Evolutionary conservation across 2,797 vertebrate species (phyloP), one percentile per base, ranked within the genome.

Genomic region (Cuniculus paca): DNA sequence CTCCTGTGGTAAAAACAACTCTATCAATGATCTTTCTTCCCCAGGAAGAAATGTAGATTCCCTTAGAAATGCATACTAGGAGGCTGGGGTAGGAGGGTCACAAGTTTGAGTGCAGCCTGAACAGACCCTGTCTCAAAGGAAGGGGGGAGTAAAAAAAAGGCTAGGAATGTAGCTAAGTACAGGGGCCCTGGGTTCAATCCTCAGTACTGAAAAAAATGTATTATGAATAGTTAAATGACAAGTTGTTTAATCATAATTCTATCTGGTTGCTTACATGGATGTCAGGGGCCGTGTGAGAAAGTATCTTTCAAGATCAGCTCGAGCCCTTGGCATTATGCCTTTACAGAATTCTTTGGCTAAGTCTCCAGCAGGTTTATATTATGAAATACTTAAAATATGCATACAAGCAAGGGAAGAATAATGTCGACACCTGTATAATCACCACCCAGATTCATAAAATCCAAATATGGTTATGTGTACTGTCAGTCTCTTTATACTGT

Each of bases 301-400:
- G 34, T 8, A 2, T 48, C 58, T 58, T 88, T 78, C 12, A 14
- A 36, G 70, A 45, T 52, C 34, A 42, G 70, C 11, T 72, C 14
- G 20, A 56, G 13, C n/a, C 24, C 39, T 39, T 84, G 68, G n/a
- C 8, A 22, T 70, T 56, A 39, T 74, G 50, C n/a, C 24, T 87
- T 88, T 65, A 36, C 63, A 74, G 19, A 3, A 77, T 87, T 90
- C 68, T 90, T 54, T 77, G 28, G 17, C 26, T 36, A 36, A 12
- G 42, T 68, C 52, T 87, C 74, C 63, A 95, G 86, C n/a, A 50
- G 34, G 1, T 45, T 81, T 61, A 24, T 10, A 5, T 81, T 42
- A 31, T 90, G 34, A 92, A 79, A 74, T 84, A 65, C 48, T 84
- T 84, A 84, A 74, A 65, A 91, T 77, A 20, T 36, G 24, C 39